These are phyloP conservation scores for Pterobdella sp. DNA, from an alignment of 2,888 invertebrate genomes.

Conservation along the genomic window DNA sequence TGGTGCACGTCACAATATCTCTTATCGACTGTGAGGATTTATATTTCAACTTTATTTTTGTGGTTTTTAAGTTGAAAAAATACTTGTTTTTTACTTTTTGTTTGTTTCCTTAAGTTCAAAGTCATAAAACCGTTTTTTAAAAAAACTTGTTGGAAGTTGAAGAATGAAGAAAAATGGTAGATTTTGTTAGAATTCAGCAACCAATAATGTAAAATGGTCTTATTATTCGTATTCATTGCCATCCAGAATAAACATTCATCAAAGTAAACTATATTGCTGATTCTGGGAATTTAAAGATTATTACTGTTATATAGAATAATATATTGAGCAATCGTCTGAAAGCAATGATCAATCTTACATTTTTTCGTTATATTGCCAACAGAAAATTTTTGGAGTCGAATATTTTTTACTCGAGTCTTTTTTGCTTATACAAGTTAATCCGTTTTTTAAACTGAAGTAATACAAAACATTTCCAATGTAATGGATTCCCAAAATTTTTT, in stretches of 20 bases:
- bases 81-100: background rate
- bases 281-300: background rate
- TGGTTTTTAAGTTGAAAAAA: background rate
- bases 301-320: background rate
- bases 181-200: background rate
- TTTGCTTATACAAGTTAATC: background rate
- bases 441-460: background rate
- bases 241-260: background rate
- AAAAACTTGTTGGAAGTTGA: background rate
- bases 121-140: background rate
- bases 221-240: background rate
- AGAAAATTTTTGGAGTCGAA: background rate
- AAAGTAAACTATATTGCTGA: slow-evolving; percentile 1
- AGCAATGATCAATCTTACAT: background rate
- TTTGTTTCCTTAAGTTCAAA: background rate
- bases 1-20: no score
- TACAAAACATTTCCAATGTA: background rate
- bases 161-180: background rate
- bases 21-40: no score
- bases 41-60: background rate
- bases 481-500: background rate
- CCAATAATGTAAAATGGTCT: background rate
- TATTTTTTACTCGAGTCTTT: background rate
- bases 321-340: background rate
- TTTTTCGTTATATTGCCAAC: background rate